Percentiles rank a stretch among this genome's conserved stretches.
phyloP scores from a whole-genome alignment of 2,113 vertebrate species.

The Zosterops pallidus region DNA sequence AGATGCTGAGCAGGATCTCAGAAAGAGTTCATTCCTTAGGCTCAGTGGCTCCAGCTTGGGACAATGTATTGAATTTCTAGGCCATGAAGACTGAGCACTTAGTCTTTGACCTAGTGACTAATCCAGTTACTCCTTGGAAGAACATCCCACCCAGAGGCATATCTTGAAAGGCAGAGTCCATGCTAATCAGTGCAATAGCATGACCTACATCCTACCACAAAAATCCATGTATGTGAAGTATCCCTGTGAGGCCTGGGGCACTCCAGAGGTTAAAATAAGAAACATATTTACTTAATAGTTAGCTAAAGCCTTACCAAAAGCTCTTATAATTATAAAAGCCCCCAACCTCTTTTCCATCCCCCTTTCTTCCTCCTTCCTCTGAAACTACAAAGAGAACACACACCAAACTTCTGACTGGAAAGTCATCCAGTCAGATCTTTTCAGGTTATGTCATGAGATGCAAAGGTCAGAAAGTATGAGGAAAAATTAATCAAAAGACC shows the following conservation, averaged over 20 bases:
- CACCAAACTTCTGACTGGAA: neutral
- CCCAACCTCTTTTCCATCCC: neutral
- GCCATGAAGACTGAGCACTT: neutral
- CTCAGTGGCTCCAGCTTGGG: neutral
- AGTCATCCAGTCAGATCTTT: neutral
- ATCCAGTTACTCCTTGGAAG: conserved; percentile 51
- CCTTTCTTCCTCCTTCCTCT: neutral
- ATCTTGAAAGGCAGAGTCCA: conserved; percentile 42
- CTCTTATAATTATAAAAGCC: conserved; percentile 47
- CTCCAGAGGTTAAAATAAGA: conserved; percentile 68
- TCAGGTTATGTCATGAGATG: neutral
- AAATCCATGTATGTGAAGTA: conserved; percentile 36
- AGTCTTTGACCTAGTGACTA: conserved; percentile 53
- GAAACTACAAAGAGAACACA: neutral
- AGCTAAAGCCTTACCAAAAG: conserved; percentile 53
- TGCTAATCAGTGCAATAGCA: conserved; percentile 39
- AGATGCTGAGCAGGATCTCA: neutral
- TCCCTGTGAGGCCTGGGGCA: conserved; percentile 6
- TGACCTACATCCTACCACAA: conserved; percentile 53
- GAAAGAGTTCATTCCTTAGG: neutral
- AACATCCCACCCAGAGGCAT: conserved; percentile 42
- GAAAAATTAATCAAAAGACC: neutral
- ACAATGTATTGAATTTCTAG: conserved; percentile 31
- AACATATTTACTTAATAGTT: conserved; percentile 58
- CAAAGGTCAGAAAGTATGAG: neutral